A percentile compares a stretch with the other conserved stretches of the same genome.
Conservation (phyloP, 2,113 vertebrate genomes). For the Astur gentilis region DNA sequence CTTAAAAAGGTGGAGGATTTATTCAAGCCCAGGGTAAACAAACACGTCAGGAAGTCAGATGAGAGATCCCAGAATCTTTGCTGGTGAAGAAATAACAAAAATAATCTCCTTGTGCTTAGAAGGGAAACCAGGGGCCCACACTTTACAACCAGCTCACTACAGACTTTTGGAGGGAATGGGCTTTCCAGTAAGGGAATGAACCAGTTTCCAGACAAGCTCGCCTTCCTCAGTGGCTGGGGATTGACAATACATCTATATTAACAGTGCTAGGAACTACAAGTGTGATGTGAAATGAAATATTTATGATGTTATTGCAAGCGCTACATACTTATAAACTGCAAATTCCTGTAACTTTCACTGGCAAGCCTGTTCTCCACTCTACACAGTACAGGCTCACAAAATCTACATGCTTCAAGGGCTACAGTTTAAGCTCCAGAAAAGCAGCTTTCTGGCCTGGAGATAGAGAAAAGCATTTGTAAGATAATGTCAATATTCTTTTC, state of each 20-base stretch:
- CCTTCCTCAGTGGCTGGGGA: neutral
- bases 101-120: slow-evolving; percentile 32
- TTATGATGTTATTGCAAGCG: slow-evolving; percentile 54
- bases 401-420: neutral
- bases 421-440: neutral
- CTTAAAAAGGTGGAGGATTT: neutral
- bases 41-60: slow-evolving; percentile 26
- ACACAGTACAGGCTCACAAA: neutral
- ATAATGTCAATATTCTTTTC: neutral
- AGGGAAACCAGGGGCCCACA: slow-evolving; percentile 41
- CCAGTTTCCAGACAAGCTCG: neutral
- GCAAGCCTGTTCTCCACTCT: neutral
- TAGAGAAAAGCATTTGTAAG: neutral
- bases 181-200: slow-evolving; percentile 19
- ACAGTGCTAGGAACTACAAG: slow-evolving; percentile 11
- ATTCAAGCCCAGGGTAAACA: slow-evolving; percentile 3
- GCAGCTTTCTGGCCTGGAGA: neutral
- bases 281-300: slow-evolving; percentile 54
- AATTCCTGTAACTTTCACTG: slow-evolving; percentile 27
- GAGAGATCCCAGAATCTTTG: neutral
- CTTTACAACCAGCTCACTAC: neutral
- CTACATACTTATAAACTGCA: slow-evolving; percentile 31
- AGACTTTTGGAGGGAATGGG: neutral
- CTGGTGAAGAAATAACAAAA: slow-evolving; percentile 44
- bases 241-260: slow-evolving; percentile 54